Evolutionary conservation across 2,113 vertebrate genomes (phyloP), one percentile per base, ranked within the genome.

Genomic region (Bos indicus): DNA sequence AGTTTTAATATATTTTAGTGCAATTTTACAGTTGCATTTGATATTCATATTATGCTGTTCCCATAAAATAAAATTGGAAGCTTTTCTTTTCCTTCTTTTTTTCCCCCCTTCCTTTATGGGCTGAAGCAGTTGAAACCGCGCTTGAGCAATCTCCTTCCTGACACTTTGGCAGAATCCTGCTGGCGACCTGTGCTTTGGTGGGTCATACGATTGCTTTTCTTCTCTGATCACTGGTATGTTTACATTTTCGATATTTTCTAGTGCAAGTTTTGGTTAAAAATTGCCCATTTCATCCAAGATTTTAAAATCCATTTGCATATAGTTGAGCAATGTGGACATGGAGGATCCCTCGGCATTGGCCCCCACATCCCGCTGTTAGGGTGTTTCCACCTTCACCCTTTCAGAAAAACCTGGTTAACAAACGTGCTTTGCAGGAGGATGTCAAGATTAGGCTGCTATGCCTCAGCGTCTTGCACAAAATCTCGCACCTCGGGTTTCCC

Each of bases 401-500:
- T 51, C 1, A 15, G 10, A 28, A 19, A 48, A 28, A 23, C 15
- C 25, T 26, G 3, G 13, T 10, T 2, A 30, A 30, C 6, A 9
- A 6, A 15, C 2, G 5, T 2, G 40, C 8, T 14, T 25, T 52
- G 36, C n/a, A 21, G 25, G 26, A 56, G 64, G 30, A 19, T 0
- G 28, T 33, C 36, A 10, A 0, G 2, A n/a, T 10, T 4, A 23
- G 67, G 43, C 43, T 28, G 3, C 8, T 48, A 0, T 0, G 5
- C 17, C 28, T 14, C 36, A 14, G 59, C 19, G 1, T 15, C n/a
- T 11, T 2, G 7, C 2, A n/a, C 51, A 36, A 21, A n/a, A 82
- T 23, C 51, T 48, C 3, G 19, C 67, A 71, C 67, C 67, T 23
- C 1, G 5, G 67, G n/a, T n/a, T 40, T 12, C n/a, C n/a, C 67